Evolutionary conservation across 2,888 invertebrate species (phyloP), one percentile per base, ranked within the genome.

Genomic region (Cerastoderma edule): DNA sequence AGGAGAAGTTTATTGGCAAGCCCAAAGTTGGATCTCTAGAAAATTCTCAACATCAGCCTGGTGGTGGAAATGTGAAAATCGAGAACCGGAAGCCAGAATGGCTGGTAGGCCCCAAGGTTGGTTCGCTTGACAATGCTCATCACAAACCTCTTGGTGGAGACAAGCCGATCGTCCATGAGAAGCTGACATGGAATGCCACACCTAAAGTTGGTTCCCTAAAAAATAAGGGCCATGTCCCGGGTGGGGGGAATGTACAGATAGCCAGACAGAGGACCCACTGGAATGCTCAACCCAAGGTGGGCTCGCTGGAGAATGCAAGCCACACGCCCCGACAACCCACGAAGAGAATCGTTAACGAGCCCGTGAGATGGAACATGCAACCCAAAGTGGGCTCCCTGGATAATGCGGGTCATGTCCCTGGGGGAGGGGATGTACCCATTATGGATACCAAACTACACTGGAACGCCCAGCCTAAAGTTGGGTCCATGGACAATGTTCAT

Each of bases 21-120:
- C 95, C 98, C 3, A 96, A 96, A 93, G 96, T 98, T 91, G 97
- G 97, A 67, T 97, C 98, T 66, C 96, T 97, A 93, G 98, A 98
- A 91, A 97, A 98, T 75, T 87, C 89, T 4, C 95, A 95, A 80
- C 98, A 98, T 89, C 94, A 94, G 77, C 96, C 98, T 0, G 96
- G 96, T 4, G 85, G 84, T 1, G 85, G 85, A 6, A 63, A 83
- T 30, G 76, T 85, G 10, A 74, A 70, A 30, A 83, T 87, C 8
- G 77, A 80, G 10, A 65, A 72, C 16, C 65, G 63, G 22, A 78
- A 67, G 28, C 78, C 72, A 32, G 67, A 75, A 27, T 84, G 83
- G 82, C 60, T 75, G 22, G 83, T 75, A 4, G 48, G 46, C 63
- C 63, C 89, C 2, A 85, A 87, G 66, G 83, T 89, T 5, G 86